Evolutionary conservation across 1,140 invertebrate genomes (phyloP).

Genomic region (Triops cancriformis): DNA sequence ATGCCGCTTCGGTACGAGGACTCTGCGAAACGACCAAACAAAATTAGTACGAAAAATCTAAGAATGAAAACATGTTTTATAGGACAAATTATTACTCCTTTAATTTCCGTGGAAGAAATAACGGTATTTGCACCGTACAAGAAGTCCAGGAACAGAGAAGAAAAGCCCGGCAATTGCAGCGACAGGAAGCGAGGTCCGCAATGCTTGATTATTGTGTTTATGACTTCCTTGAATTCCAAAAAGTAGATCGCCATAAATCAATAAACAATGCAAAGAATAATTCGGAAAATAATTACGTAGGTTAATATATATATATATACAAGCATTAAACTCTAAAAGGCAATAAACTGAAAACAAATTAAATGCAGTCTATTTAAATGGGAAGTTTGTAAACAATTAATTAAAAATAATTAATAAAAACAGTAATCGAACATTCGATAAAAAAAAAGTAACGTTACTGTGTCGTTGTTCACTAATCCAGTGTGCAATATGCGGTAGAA

Average conservation of each 20-base stretch:
- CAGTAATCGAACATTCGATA: conserved; percentile 18
- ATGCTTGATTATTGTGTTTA: conserved; percentile 56
- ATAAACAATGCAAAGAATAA: too few relatives aligned
- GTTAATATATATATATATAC: too few relatives aligned
- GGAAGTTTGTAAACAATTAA: too few relatives aligned
- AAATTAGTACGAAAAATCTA: conserved; percentile 16
- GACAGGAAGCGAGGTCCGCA: conserved; percentile 78
- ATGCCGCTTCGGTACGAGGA: conserved; percentile 82
- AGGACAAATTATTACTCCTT: conserved; percentile 51
- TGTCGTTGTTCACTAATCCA: conserved; percentile 51
- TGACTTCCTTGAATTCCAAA: conserved; percentile 39
- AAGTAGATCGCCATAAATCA: too few relatives aligned
- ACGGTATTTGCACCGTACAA: conserved; percentile 81
- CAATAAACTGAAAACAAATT: conserved; percentile 41
- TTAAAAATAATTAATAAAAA: conserved; percentile 24
- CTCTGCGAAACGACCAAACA: conserved; percentile 45
- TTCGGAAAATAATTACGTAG: too few relatives aligned
- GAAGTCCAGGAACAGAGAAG: conserved; percentile 77
- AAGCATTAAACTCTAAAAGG: too few relatives aligned
- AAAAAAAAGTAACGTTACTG: conserved; percentile 38
- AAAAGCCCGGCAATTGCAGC: conserved; percentile 75
- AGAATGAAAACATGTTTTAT: background rate
- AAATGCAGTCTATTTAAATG: conserved; percentile 23
- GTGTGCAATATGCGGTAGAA: conserved; percentile 83
- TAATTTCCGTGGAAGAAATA: conserved; percentile 68